phyloP scores from a whole-genome alignment of 2,113 vertebrate species.

The Podilymbus podiceps region DNA sequence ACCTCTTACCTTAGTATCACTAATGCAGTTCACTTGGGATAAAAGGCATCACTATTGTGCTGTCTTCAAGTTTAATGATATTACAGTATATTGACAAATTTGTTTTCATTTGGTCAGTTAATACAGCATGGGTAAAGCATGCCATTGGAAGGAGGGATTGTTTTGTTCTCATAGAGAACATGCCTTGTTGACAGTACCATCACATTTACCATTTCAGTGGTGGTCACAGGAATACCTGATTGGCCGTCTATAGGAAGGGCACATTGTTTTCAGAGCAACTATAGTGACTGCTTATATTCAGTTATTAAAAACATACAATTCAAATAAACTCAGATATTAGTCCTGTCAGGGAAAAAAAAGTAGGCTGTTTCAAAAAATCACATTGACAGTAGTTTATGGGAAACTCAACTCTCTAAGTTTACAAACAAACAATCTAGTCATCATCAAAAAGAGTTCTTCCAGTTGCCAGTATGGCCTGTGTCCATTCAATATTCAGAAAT shows the following conservation, averaged over 20 bases:
- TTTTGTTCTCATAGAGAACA: background rate
- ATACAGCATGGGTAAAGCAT: rapidly evolving
- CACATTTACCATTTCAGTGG: background rate
- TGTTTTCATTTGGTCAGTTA: background rate
- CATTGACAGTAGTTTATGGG: background rate
- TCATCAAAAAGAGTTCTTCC: background rate
- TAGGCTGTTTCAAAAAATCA: background rate
- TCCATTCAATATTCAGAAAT: background rate
- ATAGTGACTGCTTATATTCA: rapidly evolving
- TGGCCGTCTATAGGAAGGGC: background rate
- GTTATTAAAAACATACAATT: background rate
- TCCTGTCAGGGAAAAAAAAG: rapidly evolving
- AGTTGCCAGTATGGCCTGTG: too few relatives aligned
- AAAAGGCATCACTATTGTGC: background rate
- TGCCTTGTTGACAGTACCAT: background rate
- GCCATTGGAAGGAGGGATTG: background rate
- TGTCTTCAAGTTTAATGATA: background rate
- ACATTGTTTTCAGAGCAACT: background rate
- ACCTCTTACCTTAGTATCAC: background rate
- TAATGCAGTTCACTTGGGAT: background rate
- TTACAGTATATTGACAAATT: background rate
- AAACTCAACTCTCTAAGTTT: background rate
- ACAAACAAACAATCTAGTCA: background rate
- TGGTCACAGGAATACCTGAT: background rate
- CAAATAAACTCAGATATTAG: background rate